Percentiles rank a stretch among this genome's conserved stretches.
Conservation (phyloP, 1,140 invertebrate genomes). For the Druon quercuslanigerum region DNA sequence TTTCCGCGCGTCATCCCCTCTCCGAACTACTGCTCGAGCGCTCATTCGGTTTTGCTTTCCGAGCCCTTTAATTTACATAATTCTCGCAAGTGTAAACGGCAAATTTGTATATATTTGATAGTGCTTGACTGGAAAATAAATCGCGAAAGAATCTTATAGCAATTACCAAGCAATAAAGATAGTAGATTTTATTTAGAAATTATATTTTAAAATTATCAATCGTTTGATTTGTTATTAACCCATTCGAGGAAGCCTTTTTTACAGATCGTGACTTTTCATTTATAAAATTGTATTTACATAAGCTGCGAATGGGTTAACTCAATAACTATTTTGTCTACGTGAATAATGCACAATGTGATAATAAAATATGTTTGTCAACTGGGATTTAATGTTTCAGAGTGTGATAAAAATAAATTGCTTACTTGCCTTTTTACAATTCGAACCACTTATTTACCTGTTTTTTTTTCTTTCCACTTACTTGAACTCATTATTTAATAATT, state of each 20-base stretch:
- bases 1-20: too few relatives aligned
- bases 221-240: conserved; percentile 15
- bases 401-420: too few relatives aligned
- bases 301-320: neutral
- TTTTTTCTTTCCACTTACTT: too few relatives aligned
- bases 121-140: conserved; percentile 15
- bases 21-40: too few relatives aligned
- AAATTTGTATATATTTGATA: conserved; percentile 7
- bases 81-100: neutral
- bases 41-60: too few relatives aligned
- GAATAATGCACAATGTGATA: neutral
- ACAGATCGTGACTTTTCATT: conserved; percentile 15
- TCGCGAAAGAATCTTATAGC: neutral
- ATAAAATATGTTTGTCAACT: neutral
- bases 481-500: too few relatives aligned
- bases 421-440: too few relatives aligned
- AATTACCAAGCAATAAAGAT: too few relatives aligned
- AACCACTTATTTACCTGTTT: too few relatives aligned
- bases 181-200: conserved; percentile 9
- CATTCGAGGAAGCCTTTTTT: neutral
- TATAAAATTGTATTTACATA: conserved; percentile 35
- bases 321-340: neutral
- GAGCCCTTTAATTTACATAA: neutral
- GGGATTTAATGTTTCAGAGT: neutral
- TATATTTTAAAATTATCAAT: neutral